phyloP scores from a whole-genome alignment of 1,140 invertebrate genomes.

The Cydia pomonella region DNA sequence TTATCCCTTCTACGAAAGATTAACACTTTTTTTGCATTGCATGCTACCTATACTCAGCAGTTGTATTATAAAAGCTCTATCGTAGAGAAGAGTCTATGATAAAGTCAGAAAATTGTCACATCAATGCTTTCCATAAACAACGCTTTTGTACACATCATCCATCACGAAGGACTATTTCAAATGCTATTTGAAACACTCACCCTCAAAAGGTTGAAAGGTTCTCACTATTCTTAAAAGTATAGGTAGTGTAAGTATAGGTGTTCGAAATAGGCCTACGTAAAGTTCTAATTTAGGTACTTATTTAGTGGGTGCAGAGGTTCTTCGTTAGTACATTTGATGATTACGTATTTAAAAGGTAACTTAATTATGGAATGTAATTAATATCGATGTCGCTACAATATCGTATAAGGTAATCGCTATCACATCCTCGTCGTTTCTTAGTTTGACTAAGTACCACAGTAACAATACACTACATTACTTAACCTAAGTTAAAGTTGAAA shows the following conservation, averaged over 20 bases:
- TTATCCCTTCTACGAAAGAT: not conserved
- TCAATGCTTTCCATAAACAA: not conserved
- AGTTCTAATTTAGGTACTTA: not conserved
- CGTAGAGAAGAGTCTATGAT: not conserved
- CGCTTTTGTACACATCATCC: not conserved
- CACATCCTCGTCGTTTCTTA: slow-evolving; percentile 37
- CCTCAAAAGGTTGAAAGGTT: too few species aligned
- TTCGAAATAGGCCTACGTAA: not conserved
- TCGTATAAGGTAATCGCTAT: slow-evolving; percentile 30
- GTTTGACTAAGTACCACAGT: slow-evolving; percentile 56
- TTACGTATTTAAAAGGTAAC: slow-evolving; percentile 20
- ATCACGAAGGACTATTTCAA: not conserved
- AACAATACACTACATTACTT: slow-evolving; percentile 34
- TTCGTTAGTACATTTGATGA: slow-evolving; percentile 1
- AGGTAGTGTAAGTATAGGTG: too few species aligned
- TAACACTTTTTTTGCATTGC: not conserved
- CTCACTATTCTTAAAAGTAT: not conserved
- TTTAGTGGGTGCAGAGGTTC: not conserved
- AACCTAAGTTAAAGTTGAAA: slow-evolving; percentile 34
- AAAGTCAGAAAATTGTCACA: not conserved
- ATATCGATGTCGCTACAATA: slow-evolving; percentile 18
- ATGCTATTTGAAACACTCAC: not conserved
- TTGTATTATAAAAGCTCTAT: not conserved
- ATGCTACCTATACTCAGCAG: not conserved
- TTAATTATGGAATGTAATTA: slow-evolving; percentile 23